phyloP scores from a whole-genome alignment of 2,113 vertebrate species.

The Orthonyx spaldingii region DNA sequence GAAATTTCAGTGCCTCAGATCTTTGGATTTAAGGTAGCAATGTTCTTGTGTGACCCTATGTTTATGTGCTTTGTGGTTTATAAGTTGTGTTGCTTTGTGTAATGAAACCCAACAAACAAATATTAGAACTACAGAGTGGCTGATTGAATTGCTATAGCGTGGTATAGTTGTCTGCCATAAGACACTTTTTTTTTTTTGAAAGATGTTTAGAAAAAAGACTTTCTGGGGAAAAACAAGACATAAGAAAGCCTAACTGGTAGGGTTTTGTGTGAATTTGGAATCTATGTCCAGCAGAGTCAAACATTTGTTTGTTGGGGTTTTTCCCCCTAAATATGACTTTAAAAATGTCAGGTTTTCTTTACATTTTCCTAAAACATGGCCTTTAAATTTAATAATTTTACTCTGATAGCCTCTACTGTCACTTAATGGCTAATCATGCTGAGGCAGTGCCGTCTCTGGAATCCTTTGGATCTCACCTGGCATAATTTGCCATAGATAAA shows the following conservation, averaged over 20 bases:
- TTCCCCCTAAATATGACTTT: rapidly evolving
- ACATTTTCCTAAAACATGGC: neutral
- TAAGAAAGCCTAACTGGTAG: neutral
- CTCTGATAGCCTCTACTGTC: neutral
- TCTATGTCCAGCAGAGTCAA: neutral
- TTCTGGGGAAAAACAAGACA: neutral
- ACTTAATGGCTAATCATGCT: neutral
- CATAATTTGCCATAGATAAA: neutral
- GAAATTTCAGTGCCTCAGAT: neutral
- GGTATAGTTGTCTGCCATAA: neutral
- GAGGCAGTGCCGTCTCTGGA: neutral
- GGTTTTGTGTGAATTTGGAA: neutral
- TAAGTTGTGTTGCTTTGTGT: neutral
- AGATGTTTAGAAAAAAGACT: neutral
- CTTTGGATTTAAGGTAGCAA: neutral
- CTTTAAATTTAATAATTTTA: neutral
- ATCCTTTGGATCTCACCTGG: neutral
- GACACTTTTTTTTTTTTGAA: neutral
- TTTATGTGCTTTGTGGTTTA: neutral
- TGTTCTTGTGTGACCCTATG: neutral
- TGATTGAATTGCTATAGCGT: neutral
- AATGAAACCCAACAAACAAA: neutral
- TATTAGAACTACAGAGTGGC: neutral
- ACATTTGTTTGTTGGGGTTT: neutral
- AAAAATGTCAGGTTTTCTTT: neutral